A percentile compares a stretch with the other conserved stretches of the same genome.
Conservation (phyloP, 2,888 invertebrate species). For the Eupithecia insigniata region DNA sequence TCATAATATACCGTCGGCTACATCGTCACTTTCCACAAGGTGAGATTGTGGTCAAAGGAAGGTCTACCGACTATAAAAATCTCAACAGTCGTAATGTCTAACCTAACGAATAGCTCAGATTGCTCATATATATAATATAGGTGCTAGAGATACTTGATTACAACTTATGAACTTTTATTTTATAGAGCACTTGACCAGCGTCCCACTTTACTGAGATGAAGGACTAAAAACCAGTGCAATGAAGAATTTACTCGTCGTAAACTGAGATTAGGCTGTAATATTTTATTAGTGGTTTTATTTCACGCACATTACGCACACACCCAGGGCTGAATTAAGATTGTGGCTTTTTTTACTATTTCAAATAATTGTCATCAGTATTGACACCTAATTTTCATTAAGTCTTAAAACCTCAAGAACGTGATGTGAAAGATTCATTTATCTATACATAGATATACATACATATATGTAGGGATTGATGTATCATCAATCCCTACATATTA, state of each 20-base stretch:
- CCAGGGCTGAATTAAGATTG: constrained; percentile 12
- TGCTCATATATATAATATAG: background rate
- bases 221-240: constrained; percentile 67
- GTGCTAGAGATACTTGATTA: background rate
- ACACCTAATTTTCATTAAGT: background rate
- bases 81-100: background rate
- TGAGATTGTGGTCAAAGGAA: no score
- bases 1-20: no score
- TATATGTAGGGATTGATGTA: no score
- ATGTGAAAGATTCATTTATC: no score
- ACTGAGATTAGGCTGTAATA: constrained; percentile 67
- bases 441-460: no score
- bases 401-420: background rate
- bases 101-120: background rate
- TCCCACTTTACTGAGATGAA: constrained; percentile 57
- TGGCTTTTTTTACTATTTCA: no score
- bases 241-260: constrained; percentile 67
- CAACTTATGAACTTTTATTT: constrained; percentile 42
- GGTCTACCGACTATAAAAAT: no score
- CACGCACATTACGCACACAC: constrained; percentile 47
- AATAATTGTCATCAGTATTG: background rate
- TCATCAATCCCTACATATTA: no score
- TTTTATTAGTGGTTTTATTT: constrained; percentile 67
- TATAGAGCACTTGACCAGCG: constrained; percentile 54
- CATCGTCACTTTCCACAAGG: no score